Conservation (phyloP, 1,140 invertebrate species). For the Drosophila jambulina region DNA sequence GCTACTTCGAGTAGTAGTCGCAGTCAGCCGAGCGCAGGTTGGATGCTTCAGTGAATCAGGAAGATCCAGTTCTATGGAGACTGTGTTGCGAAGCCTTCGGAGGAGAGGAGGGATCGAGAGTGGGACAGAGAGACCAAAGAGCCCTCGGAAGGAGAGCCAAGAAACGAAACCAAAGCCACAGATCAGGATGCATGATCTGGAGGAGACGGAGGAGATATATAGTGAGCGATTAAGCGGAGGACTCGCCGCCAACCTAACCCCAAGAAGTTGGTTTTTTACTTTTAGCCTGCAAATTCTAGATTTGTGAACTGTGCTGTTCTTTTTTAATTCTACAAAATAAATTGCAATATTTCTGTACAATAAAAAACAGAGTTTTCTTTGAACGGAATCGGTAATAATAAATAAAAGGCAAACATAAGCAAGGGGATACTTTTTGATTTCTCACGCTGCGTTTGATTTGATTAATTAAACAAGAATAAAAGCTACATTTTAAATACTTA, state of each 20-base stretch:
- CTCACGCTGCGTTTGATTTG: neutral
- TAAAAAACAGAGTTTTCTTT: constrained; percentile 9
- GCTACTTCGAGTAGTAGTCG: constrained; percentile 87
- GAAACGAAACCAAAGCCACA: constrained; percentile 26
- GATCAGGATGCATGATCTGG: constrained; percentile 16
- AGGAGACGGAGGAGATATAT: constrained; percentile 3
- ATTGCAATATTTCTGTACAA: constrained; percentile 78
- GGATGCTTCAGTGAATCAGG: constrained; percentile 8
- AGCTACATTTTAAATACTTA: neutral
- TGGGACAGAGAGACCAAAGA: constrained; percentile 52
- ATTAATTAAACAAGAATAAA: neutral
- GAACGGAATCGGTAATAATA: neutral
- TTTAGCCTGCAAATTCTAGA: constrained; percentile 80
- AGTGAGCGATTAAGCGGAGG: constrained; percentile 14
- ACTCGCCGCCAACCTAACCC: constrained; percentile 38
- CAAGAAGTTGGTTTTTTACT: constrained; percentile 54
- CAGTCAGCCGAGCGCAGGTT: neutral
- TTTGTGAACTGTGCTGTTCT: constrained; percentile 82
- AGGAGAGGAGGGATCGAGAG: neutral
- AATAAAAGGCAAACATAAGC: neutral
- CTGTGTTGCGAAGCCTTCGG: constrained; percentile 24
- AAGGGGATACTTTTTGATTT: neutral
- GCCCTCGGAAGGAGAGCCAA: constrained; percentile 29
- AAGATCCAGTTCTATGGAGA: constrained; percentile 18
- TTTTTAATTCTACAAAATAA: constrained; percentile 78